Evolutionary conservation across 2,888 invertebrate species (phyloP), one percentile per base, ranked within the genome.

Genomic region (Drosophila macrothrix): DNA sequence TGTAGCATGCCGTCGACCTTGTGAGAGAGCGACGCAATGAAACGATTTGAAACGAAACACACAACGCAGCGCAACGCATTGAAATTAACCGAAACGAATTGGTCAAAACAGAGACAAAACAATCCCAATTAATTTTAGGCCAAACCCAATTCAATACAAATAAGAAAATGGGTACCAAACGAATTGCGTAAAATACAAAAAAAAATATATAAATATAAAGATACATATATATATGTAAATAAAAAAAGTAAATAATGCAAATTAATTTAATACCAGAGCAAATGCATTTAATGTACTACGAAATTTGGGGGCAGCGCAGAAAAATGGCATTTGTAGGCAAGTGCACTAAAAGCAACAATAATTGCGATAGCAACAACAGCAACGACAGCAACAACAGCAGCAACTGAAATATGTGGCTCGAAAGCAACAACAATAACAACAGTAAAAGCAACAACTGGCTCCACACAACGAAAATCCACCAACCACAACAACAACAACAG

Each of bases 1-100:
- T 55, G 19, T 39, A 39, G 16, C 39, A 39, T 68, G 56, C 53
- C 64, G 65, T 62, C 73, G 87, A 87, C 87, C 85, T 81, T 79
- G 85, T 50, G 73, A 46, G 58, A 58, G 67, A 65, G 61, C 64
- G 54, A 60, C 62, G 63, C 59, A 75, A 67, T 65, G 54, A 56
- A 76, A 68, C 55, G 52, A 41, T 65, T 54, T 53, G 60, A 39
- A 68, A 73, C 52, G 73, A 46, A 74, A 76, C 50, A 50, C 60
- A 67, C 50, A 39, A 39, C 55, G 37, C 25, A 55, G 64, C 52
- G 43, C 50, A 56, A 39, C 67, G 61, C 62, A 46, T 46, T 46
- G 22, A 46, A 73, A 68, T 56, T 41, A 56, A 75, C 62, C 49
- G 52, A 35, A 69, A 52, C 50, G 55, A 33, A 78, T 37, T 55